Conservation (phyloP, 2,888 invertebrate genomes). For the Epinotia nisella region DNA sequence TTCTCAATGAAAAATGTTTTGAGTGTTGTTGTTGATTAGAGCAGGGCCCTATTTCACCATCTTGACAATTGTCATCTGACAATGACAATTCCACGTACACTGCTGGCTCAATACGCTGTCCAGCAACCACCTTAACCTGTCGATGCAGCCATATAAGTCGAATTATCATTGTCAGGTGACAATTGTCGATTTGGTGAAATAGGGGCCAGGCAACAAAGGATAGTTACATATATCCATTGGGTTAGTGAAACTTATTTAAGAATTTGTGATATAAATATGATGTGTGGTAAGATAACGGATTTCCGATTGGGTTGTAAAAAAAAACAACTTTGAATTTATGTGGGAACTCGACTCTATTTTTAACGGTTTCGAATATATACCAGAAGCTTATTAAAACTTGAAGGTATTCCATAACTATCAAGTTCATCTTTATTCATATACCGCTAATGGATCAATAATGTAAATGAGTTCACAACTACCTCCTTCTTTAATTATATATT, state of each 20-base stretch:
- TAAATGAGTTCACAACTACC: constrained; percentile 17
- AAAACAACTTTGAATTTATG: constrained; percentile 24
- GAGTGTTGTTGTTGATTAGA: no score
- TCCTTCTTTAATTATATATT: constrained; percentile 13
- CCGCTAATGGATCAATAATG: constrained; percentile 33
- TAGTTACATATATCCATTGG: neutral
- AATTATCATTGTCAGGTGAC: no score
- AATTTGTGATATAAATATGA: neutral
- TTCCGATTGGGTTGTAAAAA: neutral
- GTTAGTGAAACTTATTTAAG: neutral
- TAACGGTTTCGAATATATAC: constrained; percentile 5
- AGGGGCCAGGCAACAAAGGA: no score
- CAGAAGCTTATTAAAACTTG: constrained; percentile 3
- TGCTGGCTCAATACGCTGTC: no score
- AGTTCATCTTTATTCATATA: constrained; percentile 37
- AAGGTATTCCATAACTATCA: neutral
- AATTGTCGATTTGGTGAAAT: no score
- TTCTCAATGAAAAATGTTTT: no score
- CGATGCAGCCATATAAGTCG: no score
- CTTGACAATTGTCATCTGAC: no score
- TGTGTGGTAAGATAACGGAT: neutral
- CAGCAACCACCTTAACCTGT: no score
- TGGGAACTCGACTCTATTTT: constrained; percentile 14
- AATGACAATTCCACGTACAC: no score
- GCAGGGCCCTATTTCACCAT: no score